Base-by-base conservation (phyloP, 1,140 invertebrate species). In the Potamilus streckersoni region DNA sequence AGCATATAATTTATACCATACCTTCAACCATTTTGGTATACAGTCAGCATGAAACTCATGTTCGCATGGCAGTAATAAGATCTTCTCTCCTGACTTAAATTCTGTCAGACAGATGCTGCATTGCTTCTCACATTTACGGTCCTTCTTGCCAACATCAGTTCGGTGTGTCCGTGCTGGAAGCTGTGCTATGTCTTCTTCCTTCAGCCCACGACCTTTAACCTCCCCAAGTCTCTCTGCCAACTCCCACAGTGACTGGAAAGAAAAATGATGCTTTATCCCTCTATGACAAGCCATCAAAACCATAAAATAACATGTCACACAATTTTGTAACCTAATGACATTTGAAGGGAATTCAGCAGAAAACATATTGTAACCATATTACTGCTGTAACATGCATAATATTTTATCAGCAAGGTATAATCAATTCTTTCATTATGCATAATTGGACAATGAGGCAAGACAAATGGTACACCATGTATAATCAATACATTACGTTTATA, bases 21-120 rank as follows among this genome's bases (percentile, higher is more conserved):
- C 73, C 66, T 75, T 75, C 63, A 75, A 64, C 73, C 73, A 75
- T 70, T 75, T 68, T 23, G 61, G 16, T 64, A 75, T 58, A 75
- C 73, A 75, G 12, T 75, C 68, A 64, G 69, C 70, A 58, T 75
- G 66, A 57, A 38, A 75, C 19, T 69, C 66, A 70, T 75, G 73
- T 59, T 70, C n/a, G 65, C 73, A 75, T 14, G 67, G 73, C 12
- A 75, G 38, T 23, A 63, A 58, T 20, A 60, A 59, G 56, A 75
- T 59, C 31, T 75, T 70, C 17, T 64, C 31, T 6, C 63, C 73
- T 8, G 55, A 62, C 58, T 69, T 75, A 49, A 67, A 75, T n/a
- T 75, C 73, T 56, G 73, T 64, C 20, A 75, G 65, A 65, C 73
- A 75, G 63, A 75, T 75, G 58, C 73, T 75, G 38, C 73, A 75